Evolutionary conservation across 2,888 invertebrate genomes (phyloP).

Genomic region (Dasypogon diadema): DNA sequence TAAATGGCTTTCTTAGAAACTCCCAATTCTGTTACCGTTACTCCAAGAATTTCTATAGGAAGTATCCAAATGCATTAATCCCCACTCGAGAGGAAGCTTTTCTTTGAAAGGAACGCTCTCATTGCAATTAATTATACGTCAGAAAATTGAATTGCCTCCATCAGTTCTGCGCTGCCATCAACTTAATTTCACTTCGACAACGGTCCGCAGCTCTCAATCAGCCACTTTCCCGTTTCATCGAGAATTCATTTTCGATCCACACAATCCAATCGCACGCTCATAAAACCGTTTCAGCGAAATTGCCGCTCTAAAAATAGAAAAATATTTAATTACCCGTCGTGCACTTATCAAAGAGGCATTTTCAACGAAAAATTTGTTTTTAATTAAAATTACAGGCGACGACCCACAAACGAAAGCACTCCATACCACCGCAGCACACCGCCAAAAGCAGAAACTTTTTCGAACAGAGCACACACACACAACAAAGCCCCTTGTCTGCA

Average conservation of each 20-base stretch:
- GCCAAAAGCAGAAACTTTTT: too few relatives aligned
- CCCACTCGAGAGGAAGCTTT: too few relatives aligned
- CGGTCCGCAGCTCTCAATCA: neutral
- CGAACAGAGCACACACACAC: too few relatives aligned
- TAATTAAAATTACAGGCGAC: constrained; percentile 44
- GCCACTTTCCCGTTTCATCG: neutral
- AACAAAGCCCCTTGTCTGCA: too few relatives aligned
- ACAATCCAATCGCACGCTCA: neutral
- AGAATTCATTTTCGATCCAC: neutral
- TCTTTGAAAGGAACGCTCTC: too few relatives aligned
- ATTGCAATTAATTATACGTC: too few relatives aligned
- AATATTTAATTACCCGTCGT: neutral
- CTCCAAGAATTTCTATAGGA: too few relatives aligned
- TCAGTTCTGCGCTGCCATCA: neutral
- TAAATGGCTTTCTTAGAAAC: too few relatives aligned
- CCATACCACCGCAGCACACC: too few relatives aligned
- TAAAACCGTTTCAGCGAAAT: neutral
- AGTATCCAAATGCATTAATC: too few relatives aligned
- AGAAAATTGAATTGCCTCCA: too few relatives aligned
- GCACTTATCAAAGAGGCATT: constrained; percentile 16
- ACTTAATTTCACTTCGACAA: neutral
- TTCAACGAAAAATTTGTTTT: constrained; percentile 41
- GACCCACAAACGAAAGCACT: constrained; percentile 43
- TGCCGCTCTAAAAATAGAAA: constrained; percentile 30
- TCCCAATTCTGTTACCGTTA: too few relatives aligned